phyloP scores from a whole-genome alignment of 1,140 invertebrate genomes.

The Alviniconcha marisindica region DNA sequence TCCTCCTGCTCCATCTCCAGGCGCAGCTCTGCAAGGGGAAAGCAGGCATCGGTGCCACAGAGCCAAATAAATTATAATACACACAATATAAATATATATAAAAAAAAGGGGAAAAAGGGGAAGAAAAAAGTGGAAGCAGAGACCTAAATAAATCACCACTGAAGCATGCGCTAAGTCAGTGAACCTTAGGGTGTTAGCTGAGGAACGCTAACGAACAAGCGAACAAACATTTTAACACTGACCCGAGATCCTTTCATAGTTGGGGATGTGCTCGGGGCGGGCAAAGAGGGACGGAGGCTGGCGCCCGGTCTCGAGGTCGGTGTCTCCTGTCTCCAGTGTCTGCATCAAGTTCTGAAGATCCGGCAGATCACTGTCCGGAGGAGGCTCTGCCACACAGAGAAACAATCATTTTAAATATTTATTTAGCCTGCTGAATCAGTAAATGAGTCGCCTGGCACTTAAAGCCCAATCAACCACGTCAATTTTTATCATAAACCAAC shows the following conservation, averaged over 20 bases:
- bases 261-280: slow-evolving; percentile 66
- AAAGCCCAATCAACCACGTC: too few relatives aligned
- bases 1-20: slow-evolving; percentile 67
- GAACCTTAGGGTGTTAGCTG: too few relatives aligned
- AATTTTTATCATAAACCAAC: too few relatives aligned
- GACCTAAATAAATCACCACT: neutral
- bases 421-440: too few relatives aligned
- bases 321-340: slow-evolving; percentile 63
- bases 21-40: slow-evolving; percentile 57
- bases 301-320: slow-evolving; percentile 54
- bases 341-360: slow-evolving; percentile 68
- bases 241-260: slow-evolving; percentile 69
- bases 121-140: neutral
- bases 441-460: too few relatives aligned
- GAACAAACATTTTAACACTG: too few relatives aligned
- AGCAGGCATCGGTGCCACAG: too few relatives aligned
- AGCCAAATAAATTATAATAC: too few relatives aligned
- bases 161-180: too few relatives aligned
- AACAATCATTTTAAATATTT: too few relatives aligned
- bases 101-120: neutral
- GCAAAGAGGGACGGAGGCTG: slow-evolving; percentile 71
- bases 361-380: slow-evolving; percentile 60
- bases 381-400: slow-evolving; percentile 50
- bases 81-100: too few relatives aligned
- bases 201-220: too few relatives aligned